Conservation (phyloP, 2,888 invertebrate genomes). For the Aplocera efformata region DNA sequence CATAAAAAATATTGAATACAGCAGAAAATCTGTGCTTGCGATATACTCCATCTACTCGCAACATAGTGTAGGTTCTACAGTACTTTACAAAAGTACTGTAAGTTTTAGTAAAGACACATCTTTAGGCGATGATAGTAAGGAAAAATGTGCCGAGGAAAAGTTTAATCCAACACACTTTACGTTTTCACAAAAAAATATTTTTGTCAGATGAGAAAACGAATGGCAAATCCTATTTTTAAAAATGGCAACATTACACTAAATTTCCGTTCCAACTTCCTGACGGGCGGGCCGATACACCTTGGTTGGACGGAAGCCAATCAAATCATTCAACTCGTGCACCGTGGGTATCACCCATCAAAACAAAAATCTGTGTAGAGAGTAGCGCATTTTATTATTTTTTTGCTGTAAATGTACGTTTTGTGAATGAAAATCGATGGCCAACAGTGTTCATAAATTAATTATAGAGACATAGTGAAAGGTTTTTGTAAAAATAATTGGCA, state of each 20-base stretch:
- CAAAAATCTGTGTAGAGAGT: constrained; percentile 38
- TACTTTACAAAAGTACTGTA: too few relatives aligned
- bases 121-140: too few relatives aligned
- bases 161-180: too few relatives aligned
- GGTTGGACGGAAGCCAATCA: constrained; percentile 47
- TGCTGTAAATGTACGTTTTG: constrained; percentile 39
- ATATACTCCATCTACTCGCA: too few relatives aligned
- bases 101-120: too few relatives aligned
- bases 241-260: constrained; percentile 38
- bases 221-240: constrained; percentile 15
- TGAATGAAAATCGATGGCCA: constrained; percentile 46
- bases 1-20: too few relatives aligned
- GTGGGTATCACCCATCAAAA: constrained; percentile 60
- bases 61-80: too few relatives aligned
- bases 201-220: too few relatives aligned
- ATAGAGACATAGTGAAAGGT: constrained; percentile 36
- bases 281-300: constrained; percentile 44
- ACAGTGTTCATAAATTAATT: constrained; percentile 28
- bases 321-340: constrained; percentile 54
- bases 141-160: too few relatives aligned
- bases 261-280: constrained; percentile 47
- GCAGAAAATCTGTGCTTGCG: too few relatives aligned
- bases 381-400: constrained; percentile 51
- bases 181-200: too few relatives aligned
- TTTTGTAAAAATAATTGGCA: constrained; percentile 33